Evolutionary conservation across 23 tunicate genomes (phyloP).

Genomic region (Clavelina lepadiformis): DNA sequence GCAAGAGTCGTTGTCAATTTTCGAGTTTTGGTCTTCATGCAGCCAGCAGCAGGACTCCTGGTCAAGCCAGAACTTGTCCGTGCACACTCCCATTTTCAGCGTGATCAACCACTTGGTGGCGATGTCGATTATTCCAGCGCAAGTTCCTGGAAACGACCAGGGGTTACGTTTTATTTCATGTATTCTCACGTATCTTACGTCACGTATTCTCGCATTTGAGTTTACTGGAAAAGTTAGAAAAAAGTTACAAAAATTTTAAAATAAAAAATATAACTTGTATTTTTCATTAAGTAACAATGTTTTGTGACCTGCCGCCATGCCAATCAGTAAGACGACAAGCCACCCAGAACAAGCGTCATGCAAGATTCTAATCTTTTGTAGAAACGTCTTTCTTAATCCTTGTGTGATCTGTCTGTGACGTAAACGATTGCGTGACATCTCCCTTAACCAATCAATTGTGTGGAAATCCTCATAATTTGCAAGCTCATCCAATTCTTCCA

Average conservation of each 20-base stretch:
- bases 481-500: conserved; percentile 21
- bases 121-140: conserved; percentile 91
- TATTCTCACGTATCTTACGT: no score
- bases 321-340: conserved; percentile 82
- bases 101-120: conserved; percentile 86
- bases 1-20: conserved; percentile 17
- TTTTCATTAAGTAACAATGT: no score
- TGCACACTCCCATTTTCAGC: conserved; percentile 77
- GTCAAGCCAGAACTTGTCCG: conserved; percentile 49
- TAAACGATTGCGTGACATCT: conserved; percentile 68
- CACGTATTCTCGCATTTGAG: no score
- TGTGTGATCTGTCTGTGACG: conserved; percentile 64
- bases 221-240: no score
- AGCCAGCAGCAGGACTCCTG: conserved; percentile 84
- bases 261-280: no score
- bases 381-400: conserved; percentile 26
- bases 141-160: conserved; percentile 51
- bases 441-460: conserved; percentile 93
- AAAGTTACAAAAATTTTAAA: no score
- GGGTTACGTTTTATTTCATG: no score
- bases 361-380: conserved; percentile 16
- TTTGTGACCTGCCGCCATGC: conserved; percentile 68
- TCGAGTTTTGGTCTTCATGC: neutral
- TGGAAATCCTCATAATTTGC: conserved; percentile 78
- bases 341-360: conserved; percentile 87